Evolutionary conservation across 2,888 invertebrate species (phyloP), one percentile per base, ranked within the genome.

Genomic region (Strigamia transsilvanica): DNA sequence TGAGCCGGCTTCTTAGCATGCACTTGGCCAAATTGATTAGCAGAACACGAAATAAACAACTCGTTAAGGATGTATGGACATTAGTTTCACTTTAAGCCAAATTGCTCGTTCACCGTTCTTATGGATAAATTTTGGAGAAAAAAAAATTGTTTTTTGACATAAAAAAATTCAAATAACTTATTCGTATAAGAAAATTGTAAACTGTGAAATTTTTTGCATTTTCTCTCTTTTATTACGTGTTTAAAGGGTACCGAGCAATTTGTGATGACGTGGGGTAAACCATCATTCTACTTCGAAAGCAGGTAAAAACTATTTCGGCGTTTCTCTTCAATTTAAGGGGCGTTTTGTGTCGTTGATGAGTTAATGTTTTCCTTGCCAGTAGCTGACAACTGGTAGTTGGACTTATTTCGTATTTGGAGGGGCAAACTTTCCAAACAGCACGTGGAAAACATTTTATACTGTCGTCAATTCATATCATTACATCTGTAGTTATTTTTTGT

Each of bases 21-120:
- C 61, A 61, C 61, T 61, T 61, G 61, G 21, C n/a, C 23, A 61
- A 61, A 61, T 61, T 61, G 61, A 61, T 61, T 61, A 23, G 61
- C 61, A 23, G 61, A 61, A 61, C 61, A 61, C 13, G 61, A 61
- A 61, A 61, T 61, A 61, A 61, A 61, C 61, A 61, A 61, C 61
- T 61, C 61, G 61, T 61, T 61, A 61, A 61, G 61, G 23, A 61
- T 61, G 18, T n/a, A 61, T 61, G 61, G 23, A 7, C 18, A 61
- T 61, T 61, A 61, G 61, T 61, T 61, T 61, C 21, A 61, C 61
- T 61, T 61, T 61, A 18, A 61, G 61, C 61, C 23, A 18, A 61
- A 61, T 61, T 61, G 23, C 61, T 18, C 18, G 3, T 23, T 18
- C 6, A 46, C 38, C 38, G n/a, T 5, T 46, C 15, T 1, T 46